Evolutionary conservation across 2,888 invertebrate species (phyloP).

Genomic region (Folsomia manolachei): DNA sequence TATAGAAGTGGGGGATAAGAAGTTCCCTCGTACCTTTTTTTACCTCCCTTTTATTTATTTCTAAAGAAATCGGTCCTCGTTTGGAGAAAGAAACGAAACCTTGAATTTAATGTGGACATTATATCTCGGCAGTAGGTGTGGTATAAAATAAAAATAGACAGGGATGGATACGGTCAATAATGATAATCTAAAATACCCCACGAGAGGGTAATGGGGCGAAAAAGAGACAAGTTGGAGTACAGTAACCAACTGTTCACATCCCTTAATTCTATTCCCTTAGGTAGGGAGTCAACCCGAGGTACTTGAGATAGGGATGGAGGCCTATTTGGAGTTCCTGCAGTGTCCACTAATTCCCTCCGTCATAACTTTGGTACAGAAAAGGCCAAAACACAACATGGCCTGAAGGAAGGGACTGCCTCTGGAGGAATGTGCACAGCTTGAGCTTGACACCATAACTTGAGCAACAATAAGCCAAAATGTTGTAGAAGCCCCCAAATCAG

Average conservation of each 20-base stretch:
- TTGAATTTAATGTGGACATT: neutral
- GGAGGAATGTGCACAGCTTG: slow-evolving; percentile 36
- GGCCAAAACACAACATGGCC: neutral
- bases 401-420: no score
- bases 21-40: no score
- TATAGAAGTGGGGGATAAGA: neutral
- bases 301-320: slow-evolving; percentile 7
- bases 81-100: neutral
- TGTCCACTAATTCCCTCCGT: slow-evolving; percentile 36
- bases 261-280: no score
- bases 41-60: neutral
- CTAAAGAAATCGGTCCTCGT: neutral
- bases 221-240: neutral
- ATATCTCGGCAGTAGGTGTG: neutral
- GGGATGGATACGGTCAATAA: neutral
- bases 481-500: slow-evolving; percentile 10
- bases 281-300: slow-evolving; percentile 9
- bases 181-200: slow-evolving; percentile 2
- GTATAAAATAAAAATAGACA: neutral
- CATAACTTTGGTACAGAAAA: slow-evolving; percentile 29
- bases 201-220: slow-evolving; percentile 3
- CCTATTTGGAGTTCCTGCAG: slow-evolving; percentile 26
- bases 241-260: slow-evolving; percentile 15
- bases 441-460: slow-evolving; percentile 37
- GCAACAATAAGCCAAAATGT: neutral